phyloP scores from a whole-genome alignment of 2,113 vertebrate genomes.

The Choloepus hoffmanni region DNA sequence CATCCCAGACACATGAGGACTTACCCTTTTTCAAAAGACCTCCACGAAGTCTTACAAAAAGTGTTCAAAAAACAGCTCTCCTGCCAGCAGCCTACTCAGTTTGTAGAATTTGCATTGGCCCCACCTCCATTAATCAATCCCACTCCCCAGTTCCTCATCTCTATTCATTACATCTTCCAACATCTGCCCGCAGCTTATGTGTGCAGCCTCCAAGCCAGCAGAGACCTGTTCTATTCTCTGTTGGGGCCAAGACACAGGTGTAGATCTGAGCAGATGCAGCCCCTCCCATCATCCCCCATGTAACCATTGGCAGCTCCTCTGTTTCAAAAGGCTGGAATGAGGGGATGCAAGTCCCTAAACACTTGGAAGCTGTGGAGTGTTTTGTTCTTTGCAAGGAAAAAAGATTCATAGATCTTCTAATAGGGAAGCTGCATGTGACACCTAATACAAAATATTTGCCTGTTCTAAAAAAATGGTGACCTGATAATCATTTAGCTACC shows the following conservation, averaged over 20 bases:
- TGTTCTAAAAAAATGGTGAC: not conserved
- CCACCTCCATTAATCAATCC: conserved; percentile 76
- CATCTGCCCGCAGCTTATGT: conserved; percentile 47
- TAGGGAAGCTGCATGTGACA: not conserved
- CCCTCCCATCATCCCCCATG: not conserved
- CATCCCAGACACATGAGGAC: conserved; percentile 70
- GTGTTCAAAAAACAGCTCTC: conserved; percentile 56
- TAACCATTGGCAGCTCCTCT: not conserved
- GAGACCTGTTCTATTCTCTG: conserved; percentile 1
- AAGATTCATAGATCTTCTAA: not conserved
- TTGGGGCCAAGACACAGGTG: conserved; percentile 32
- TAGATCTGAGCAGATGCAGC: not conserved
- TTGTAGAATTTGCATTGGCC: conserved; percentile 65
- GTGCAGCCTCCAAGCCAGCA: not conserved
- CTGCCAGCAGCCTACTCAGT: conserved; percentile 55
- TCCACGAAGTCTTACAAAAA: conserved; percentile 73
- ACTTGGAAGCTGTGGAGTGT: not conserved
- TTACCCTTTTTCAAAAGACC: conserved; percentile 71
- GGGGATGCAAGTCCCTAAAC: conserved; percentile 37
- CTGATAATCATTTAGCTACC: not conserved
- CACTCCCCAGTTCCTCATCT: conserved; percentile 56
- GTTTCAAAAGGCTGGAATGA: not conserved
- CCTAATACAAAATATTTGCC: not conserved
- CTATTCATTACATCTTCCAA: conserved; percentile 43
- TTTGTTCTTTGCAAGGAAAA: conserved; percentile 40